Evolutionary conservation across 2,797 vertebrate genomes (phyloP), one percentile per base, ranked within the genome.

Genomic region (Lepilemur ruficaudatus): DNA sequence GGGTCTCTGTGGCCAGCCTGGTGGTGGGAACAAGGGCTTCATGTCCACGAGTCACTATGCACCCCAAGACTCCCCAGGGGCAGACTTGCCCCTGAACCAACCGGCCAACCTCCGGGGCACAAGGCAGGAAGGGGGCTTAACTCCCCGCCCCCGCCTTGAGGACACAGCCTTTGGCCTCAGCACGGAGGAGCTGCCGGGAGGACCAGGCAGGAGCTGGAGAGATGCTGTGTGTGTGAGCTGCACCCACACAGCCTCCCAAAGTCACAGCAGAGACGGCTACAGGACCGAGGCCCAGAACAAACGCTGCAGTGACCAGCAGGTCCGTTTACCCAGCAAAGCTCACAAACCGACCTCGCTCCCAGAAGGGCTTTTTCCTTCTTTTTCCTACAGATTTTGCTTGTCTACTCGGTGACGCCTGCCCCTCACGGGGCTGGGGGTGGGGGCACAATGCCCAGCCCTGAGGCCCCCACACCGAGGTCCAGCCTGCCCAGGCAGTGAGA

Each of bases 221-320:
- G 20, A 4, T 12, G 11, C 6, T n/a, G 14, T 23, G 6, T 63
- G 13, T 3, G 15, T 17, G 32, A 65, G 63, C 63, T n/a, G 7
- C 32, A 11, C 2, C 0, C 0, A 67, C 5, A 0, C 11, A 0
- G 12, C 22, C 10, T 17, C 30, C 30, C 5, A 0, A 17, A 46
- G 5, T 1, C 4, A 9, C 3, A 9, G 23, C 8, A 6, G 35
- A 1, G 4, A 46, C 0, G 2, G 43, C 55, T 1, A 11, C 1
- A 0, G 43, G 14, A 1, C 30, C 14, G 12, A 4, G 0, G 2
- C 18, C 30, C 14, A 1, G 35, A 2, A 1, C 0, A 3, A 13
- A 1, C 3, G 2, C 57, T 1, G 15, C 0, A 11, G 78, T 7
- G 7, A 35, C 55, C 38, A 12, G 87, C 28, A 13, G 48, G 48